Percentiles rank a stretch among this genome's conserved stretches.
Evolutionary conservation across 2,888 invertebrate species (phyloP).

Genomic region (Drosophila atripex): DNA sequence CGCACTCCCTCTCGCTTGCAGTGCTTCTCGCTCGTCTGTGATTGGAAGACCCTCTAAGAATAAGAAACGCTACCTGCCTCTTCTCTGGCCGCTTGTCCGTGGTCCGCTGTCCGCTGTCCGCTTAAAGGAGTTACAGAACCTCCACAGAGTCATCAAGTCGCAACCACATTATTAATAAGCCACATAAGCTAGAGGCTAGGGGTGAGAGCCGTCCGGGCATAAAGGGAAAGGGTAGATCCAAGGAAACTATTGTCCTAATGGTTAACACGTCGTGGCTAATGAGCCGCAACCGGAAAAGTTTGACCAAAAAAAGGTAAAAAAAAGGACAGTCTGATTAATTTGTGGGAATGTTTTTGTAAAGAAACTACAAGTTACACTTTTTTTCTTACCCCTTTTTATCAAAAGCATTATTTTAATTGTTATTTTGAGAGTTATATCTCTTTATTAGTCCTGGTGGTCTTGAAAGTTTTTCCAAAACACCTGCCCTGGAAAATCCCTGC

Average conservation of each 20-base stretch:
- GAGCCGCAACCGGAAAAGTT: slow-evolving; percentile 58
- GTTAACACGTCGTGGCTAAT: slow-evolving; percentile 60
- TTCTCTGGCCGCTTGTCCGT: not conserved
- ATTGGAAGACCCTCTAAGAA: slow-evolving; percentile 56
- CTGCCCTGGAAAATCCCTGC: slow-evolving; percentile 31
- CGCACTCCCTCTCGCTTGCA: slow-evolving; percentile 2
- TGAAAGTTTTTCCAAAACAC: slow-evolving; percentile 17
- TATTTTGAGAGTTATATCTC: not conserved
- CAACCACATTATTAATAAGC: slow-evolving; percentile 37
- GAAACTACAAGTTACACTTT: not conserved
- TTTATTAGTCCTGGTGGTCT: too few species aligned
- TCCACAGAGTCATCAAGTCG: slow-evolving; percentile 29
- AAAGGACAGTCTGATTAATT: slow-evolving; percentile 62
- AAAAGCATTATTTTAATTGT: slow-evolving; percentile 14
- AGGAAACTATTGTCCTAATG: slow-evolving; percentile 54
- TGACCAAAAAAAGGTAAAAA: not conserved
- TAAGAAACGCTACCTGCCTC: slow-evolving; percentile 30
- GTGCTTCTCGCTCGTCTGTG: slow-evolving; percentile 52
- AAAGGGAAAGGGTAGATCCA: slow-evolving; percentile 3
- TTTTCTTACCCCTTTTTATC: too few species aligned
- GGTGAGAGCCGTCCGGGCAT: not conserved
- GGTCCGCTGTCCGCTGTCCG: slow-evolving; percentile 3
- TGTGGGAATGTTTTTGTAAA: slow-evolving; percentile 57
- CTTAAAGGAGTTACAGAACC: slow-evolving; percentile 2
- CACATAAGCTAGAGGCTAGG: not conserved